phyloP scores from a whole-genome alignment of 30 jellyfish, hydroid and myxozoan species.

The Pseudorhiza aurosa region DNA sequence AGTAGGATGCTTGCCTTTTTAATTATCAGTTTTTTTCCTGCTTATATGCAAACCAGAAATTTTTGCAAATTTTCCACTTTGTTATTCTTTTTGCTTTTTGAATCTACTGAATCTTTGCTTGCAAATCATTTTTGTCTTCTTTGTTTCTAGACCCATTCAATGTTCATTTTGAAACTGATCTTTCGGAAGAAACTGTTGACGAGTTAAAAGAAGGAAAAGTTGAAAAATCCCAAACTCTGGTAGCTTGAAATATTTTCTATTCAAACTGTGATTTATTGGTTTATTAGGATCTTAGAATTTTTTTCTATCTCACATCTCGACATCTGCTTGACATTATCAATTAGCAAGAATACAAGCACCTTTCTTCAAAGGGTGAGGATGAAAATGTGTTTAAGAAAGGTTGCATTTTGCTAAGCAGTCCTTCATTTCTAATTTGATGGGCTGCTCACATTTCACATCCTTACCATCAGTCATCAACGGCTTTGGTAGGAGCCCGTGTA shows the following conservation, averaged over 20 bases:
- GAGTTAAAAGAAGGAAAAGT: slow-evolving; percentile 10
- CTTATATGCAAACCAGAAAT: background rate
- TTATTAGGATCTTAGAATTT: background rate
- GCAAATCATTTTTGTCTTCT: background rate
- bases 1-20: too few species aligned
- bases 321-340: background rate
- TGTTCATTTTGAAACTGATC: slow-evolving; percentile 67
- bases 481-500: too few species aligned
- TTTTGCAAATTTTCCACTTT: background rate
- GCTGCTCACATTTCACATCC: background rate
- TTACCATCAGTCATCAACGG: too few species aligned
- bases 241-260: background rate
- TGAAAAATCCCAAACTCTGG: slow-evolving; percentile 10
- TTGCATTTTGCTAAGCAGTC: background rate
- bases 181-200: slow-evolving; percentile 53
- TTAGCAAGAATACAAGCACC: background rate
- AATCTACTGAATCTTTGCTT: background rate
- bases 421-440: background rate
- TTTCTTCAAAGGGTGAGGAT: too few species aligned
- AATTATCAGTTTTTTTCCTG: background rate
- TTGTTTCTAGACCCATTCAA: slow-evolving; percentile 64
- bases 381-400: too few species aligned
- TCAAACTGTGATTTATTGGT: background rate
- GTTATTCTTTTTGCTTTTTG: background rate
- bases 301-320: background rate